Evolutionary conservation across 2,113 vertebrate species (phyloP), one percentile per base, ranked within the genome.

Genomic region (Otocyon megalotis): DNA sequence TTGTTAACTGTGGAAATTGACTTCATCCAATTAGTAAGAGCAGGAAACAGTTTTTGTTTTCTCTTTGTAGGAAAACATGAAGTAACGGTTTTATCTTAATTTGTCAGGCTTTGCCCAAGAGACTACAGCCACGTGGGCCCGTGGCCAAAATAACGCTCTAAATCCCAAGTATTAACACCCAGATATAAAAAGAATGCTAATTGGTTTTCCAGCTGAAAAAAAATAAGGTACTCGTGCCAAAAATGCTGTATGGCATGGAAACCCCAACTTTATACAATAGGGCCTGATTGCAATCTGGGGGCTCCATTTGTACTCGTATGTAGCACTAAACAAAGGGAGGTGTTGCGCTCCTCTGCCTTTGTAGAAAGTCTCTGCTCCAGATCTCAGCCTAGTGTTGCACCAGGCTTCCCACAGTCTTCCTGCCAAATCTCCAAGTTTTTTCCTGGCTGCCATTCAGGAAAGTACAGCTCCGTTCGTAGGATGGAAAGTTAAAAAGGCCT

Each of bases 401-500:
- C 98, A 99, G 99, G 98, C 99, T 99, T 99, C 99, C 99, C 99
- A 99, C 99, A 99, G 98, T 98, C 98, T 98, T 98, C 97, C 98
- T 99, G 99, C 99, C 99, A 99, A 99, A 99, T 98, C 98, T 98
- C 98, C 99, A 98, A 99, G 99, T 97, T 99, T 99, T 99, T 99
- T 99, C 99, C 99, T 99, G 99, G 99, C 99, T 98, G 97, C 84
- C 91, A 95, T 99, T 99, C 99, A 99, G 99, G 99, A 99, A 99
- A 99, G 99, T 99, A 98, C 99, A 99, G 99, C 99, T 99, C 60
- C 86, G 98, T 99, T 98, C 95, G 98, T 98, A 99, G 99, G 98
- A 99, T 99, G 99, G 99, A 99, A 99, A 99, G 99, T 99, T 99
- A 89, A 99, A 99, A 99, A 99, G 98, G 96, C 98, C 99, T 99